Evolutionary conservation across 2,797 vertebrate species (phyloP).

Genomic region (Lycodopsis pacificus): DNA sequence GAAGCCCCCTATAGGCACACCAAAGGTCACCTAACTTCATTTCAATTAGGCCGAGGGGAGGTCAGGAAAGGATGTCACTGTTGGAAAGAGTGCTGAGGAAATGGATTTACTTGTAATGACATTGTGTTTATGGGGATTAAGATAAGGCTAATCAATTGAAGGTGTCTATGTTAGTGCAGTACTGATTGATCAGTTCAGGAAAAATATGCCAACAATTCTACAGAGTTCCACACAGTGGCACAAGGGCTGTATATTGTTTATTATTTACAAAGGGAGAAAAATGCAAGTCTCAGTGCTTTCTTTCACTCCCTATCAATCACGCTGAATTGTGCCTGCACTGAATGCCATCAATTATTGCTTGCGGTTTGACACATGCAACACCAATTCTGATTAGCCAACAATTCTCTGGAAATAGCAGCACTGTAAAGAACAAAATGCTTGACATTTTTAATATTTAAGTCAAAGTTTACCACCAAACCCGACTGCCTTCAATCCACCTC

Average conservation of each 20-base stretch:
- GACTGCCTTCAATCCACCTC: slow-evolving; percentile 44
- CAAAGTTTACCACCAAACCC: slow-evolving; percentile 62
- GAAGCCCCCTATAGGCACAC: slow-evolving; percentile 65
- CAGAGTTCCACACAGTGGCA: slow-evolving; percentile 36
- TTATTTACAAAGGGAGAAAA: slow-evolving; percentile 63
- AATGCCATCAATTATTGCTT: slow-evolving; percentile 74
- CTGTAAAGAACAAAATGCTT: slow-evolving; percentile 68
- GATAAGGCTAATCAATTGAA: slow-evolving; percentile 62
- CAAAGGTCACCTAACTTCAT: slow-evolving; percentile 84
- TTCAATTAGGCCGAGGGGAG: slow-evolving; percentile 78
- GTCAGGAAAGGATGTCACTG: slow-evolving; percentile 63
- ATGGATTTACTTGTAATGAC: slow-evolving; percentile 65
- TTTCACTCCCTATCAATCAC: slow-evolving; percentile 72
- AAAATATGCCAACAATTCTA: slow-evolving; percentile 44
- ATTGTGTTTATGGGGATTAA: slow-evolving; percentile 62
- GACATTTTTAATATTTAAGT: slow-evolving; percentile 79
- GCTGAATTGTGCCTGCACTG: slow-evolving; percentile 50
- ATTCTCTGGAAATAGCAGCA: slow-evolving; percentile 65
- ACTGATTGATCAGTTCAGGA: slow-evolving; percentile 60
- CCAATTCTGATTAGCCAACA: slow-evolving; percentile 76
- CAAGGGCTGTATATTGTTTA: slow-evolving; percentile 55
- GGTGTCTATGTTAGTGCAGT: slow-evolving; percentile 19
- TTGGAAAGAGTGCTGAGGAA: slow-evolving; percentile 44
- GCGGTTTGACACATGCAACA: slow-evolving; percentile 65
- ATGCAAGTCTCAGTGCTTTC: slow-evolving; percentile 59